Base-by-base conservation (phyloP, 2,113 vertebrate genomes). In the Athene noctua region DNA sequence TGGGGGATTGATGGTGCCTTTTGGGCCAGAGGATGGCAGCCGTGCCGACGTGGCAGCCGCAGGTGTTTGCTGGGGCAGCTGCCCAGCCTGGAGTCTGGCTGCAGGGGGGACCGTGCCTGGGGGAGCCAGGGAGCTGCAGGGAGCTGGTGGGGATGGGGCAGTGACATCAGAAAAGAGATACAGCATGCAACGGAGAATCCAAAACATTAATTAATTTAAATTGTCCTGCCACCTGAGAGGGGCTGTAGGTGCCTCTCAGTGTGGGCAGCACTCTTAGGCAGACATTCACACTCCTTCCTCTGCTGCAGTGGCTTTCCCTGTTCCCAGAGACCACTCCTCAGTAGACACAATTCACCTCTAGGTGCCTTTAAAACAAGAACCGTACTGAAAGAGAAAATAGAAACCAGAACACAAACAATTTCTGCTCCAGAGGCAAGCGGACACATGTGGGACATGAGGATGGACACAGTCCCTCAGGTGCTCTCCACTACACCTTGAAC, bases 11-110 rank as follows among this genome's bases (percentile, higher is more conserved):
- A 8, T 13, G 13, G 18, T 2, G 5, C 38, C 42, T 82, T 77
- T 59, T 47, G 15, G 52, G 44, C 20, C 2, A 5, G 30, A 86
- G 58, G 34, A 77, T 25, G 72, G 58, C 55, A 87, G 46, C 23
- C 0, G 0, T 44, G 59, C 38, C 1, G 0, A 51, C 0, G 4
- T 36, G 83, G 83, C 44, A 80, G 49, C 18, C 2, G 0, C 0
- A 0, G 54, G 11, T 55, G 22, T 40, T 79, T 20, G 36, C 20
- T 0, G 2, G 52, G 61, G 61, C n/a, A 85, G 68, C 65, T 52
- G n/a, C 58, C 38, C 77, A 40, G 49, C 15, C 0, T 0, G 8
- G 40, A 61, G 25, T 13, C 34, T 1, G 1, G 18, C 32, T 65
- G 29, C 49, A 26, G 16, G 5, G 11, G 6, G 2, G 0, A 34